A percentile compares a stretch with the other conserved stretches of the same genome.
phyloP scores from a whole-genome alignment of 92 coral and sea anemone genomes.

The Siderastrea radians region DNA sequence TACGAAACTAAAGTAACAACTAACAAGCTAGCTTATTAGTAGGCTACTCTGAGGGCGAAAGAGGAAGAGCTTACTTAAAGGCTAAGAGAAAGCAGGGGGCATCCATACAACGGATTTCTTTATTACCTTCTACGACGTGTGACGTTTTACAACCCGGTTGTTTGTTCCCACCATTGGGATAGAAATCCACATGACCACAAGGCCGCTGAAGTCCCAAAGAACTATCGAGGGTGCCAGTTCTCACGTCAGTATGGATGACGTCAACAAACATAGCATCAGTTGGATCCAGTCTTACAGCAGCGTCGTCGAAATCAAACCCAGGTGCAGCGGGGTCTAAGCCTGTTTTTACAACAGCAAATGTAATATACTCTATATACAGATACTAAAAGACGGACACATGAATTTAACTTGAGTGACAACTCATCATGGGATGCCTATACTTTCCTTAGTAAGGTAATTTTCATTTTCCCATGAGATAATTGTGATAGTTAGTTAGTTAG shows the following conservation, averaged over 20 bases:
- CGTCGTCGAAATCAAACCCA: constrained; percentile 77
- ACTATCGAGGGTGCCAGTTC: constrained; percentile 55
- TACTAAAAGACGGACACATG: too few species aligned
- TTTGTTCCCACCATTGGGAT: constrained; percentile 93
- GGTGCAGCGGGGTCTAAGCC: constrained; percentile 98
- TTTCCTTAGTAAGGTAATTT: too few species aligned
- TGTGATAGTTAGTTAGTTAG: too few species aligned
- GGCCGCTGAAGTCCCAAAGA: constrained; percentile 86
- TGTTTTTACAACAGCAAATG: background rate
- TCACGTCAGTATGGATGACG: constrained; percentile 91
- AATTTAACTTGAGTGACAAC: too few species aligned
- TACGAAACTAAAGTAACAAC: too few species aligned
- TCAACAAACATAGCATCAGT: constrained; percentile 95
- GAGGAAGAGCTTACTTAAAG: too few species aligned
- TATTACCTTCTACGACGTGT: constrained; percentile 42
- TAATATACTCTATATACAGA: background rate
- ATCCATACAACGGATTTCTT: background rate
- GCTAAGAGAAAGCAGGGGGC: too few species aligned
- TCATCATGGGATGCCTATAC: too few species aligned
- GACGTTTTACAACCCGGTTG: constrained; percentile 93
- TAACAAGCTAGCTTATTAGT: too few species aligned
- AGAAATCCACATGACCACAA: constrained; percentile 96
- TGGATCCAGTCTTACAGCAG: constrained; percentile 89
- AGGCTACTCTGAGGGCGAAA: too few species aligned
- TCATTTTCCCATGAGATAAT: too few species aligned